Percentiles rank a stretch among this genome's conserved stretches.
These are phyloP conservation scores for Cydia amplana DNA, from an alignment of 1,140 invertebrate genomes.

Conservation along the genomic window DNA sequence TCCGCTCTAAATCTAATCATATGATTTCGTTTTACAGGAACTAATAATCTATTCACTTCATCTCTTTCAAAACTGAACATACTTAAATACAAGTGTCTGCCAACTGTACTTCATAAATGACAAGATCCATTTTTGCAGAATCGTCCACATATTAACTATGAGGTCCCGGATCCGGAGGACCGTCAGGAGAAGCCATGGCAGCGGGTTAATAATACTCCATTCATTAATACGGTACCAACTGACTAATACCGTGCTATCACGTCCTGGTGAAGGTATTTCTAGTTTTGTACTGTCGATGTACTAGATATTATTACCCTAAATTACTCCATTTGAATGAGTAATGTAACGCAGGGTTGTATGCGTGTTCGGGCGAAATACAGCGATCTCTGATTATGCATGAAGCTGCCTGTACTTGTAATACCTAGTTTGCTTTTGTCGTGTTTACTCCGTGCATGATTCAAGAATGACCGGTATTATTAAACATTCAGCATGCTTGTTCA, in stretches of 20 bases:
- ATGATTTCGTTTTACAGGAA: background rate
- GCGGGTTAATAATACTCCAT: conserved; percentile 46
- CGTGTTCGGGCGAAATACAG: no score
- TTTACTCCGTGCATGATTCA: background rate
- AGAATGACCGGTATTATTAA: background rate
- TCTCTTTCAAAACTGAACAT: background rate
- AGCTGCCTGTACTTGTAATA: no score
- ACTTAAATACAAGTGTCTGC: background rate
- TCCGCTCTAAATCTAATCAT: no score
- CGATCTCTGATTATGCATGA: no score
- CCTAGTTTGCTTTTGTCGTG: no score
- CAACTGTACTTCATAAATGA: conserved; percentile 1
- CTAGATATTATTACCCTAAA: background rate
- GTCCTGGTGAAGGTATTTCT: background rate
- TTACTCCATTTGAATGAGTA: no score
- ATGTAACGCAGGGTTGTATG: no score
- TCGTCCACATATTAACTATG: conserved; percentile 16
- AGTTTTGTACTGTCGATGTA: background rate
- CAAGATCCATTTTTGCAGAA: conserved; percentile 13
- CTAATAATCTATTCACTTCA: background rate
- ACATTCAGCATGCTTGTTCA: background rate
- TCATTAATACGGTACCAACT: conserved; percentile 22
- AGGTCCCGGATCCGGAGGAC: conserved; percentile 33
- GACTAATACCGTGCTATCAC: conserved; percentile 10
- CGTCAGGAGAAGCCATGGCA: conserved; percentile 59